Evolutionary conservation across 2,888 invertebrate species (phyloP).

Genomic region (Abrostola triplasia): DNA sequence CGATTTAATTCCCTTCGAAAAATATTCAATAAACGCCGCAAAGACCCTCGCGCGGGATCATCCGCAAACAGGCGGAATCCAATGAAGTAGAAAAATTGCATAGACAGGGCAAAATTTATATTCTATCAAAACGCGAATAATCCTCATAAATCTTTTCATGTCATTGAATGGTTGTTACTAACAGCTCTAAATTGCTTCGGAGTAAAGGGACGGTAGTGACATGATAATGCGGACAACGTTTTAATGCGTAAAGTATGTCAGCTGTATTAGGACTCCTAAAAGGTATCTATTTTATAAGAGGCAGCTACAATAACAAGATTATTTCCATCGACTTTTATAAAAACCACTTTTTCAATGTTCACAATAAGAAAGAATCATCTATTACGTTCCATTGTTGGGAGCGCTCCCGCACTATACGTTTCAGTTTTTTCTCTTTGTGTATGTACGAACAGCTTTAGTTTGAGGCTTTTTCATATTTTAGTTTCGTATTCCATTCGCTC

Average conservation of each 20-base stretch:
- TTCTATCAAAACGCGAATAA: slow-evolving; percentile 57
- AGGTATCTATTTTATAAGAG: slow-evolving; percentile 16
- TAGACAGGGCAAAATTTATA: slow-evolving; percentile 57
- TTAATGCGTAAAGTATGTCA: slow-evolving; percentile 10
- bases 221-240: slow-evolving; percentile 11
- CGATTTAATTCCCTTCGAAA: slow-evolving; percentile 83
- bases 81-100: slow-evolving; percentile 73
- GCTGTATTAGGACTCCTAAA: slow-evolving; percentile 15
- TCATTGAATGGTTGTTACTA: slow-evolving; percentile 44
- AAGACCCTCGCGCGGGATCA: slow-evolving; percentile 67
- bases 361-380: slow-evolving; percentile 73
- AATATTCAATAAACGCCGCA: slow-evolving; percentile 83
- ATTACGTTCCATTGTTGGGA: slow-evolving; percentile 72
- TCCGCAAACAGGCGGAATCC: slow-evolving; percentile 70
- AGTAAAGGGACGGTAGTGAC: slow-evolving; percentile 21
- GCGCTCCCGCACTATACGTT: slow-evolving; percentile 56
- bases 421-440: slow-evolving; percentile 57
- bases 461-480: slow-evolving; percentile 41
- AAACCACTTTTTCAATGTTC: slow-evolving; percentile 66
- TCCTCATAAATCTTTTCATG: slow-evolving; percentile 52
- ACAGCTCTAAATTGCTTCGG: slow-evolving; percentile 38
- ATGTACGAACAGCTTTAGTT: slow-evolving; percentile 49
- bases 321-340: slow-evolving; percentile 68
- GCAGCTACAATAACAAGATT: slow-evolving; percentile 41
- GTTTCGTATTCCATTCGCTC: slow-evolving; percentile 37